Evolutionary conservation across 2,113 vertebrate genomes (phyloP).

Genomic region (Sinocyclocheilus rhinocerous): DNA sequence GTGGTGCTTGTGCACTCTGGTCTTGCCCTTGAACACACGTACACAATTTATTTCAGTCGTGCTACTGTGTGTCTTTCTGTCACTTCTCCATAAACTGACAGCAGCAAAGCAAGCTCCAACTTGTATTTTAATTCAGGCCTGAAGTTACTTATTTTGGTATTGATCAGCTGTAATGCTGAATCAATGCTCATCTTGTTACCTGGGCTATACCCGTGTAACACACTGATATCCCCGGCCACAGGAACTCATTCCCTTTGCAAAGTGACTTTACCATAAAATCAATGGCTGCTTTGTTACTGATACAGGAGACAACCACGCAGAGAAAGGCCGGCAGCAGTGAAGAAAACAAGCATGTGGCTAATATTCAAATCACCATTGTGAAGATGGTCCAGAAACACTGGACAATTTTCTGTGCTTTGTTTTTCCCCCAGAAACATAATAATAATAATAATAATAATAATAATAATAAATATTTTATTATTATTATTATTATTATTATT

Average conservation of each 20-base stretch:
- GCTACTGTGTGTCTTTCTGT: constrained; percentile 14
- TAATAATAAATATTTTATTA: no score
- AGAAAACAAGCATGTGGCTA: constrained; percentile 39
- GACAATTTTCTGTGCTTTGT: neutral
- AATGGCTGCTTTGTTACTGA: constrained; percentile 90
- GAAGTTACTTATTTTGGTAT: constrained; percentile 99
- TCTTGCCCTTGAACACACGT: neutral
- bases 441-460: no score
- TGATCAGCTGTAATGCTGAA: constrained; percentile 98
- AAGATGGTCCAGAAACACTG: neutral
- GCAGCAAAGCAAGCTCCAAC: constrained; percentile 76
- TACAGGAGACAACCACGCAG: constrained; percentile 81
- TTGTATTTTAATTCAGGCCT: constrained; percentile 98
- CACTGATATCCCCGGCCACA: constrained; percentile 93
- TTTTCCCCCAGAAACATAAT: neutral
- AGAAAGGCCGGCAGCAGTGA: constrained; percentile 61
- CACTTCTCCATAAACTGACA: constrained; percentile 61
- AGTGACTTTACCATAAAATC: constrained; percentile 98
- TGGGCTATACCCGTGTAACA: constrained; percentile 96
- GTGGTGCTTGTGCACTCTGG: neutral
- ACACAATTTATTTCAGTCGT: neutral
- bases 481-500: neutral
- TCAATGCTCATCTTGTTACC: constrained; percentile 99
- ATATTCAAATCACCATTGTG: constrained; percentile 12
- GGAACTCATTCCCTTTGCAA: constrained; percentile 95